A percentile compares a stretch with the other conserved stretches of the same genome.
Evolutionary conservation across 2,797 vertebrate species (phyloP).

Genomic region (Mormyrops attenuatus): DNA sequence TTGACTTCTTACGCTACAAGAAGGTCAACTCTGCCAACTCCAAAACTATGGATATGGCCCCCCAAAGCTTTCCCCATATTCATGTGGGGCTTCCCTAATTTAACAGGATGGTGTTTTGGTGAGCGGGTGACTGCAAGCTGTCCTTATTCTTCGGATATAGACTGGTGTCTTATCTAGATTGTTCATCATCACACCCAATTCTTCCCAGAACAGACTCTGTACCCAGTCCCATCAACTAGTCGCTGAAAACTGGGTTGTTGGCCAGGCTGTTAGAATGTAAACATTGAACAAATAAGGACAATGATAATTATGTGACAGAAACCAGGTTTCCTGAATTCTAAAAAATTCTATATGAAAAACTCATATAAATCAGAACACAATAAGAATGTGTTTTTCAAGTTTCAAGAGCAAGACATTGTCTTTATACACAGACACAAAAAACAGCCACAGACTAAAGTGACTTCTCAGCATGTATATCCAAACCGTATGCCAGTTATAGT

Average conservation of each 20-base stretch:
- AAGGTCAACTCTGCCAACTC: neutral
- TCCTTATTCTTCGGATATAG: neutral
- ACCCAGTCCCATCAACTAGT: neutral
- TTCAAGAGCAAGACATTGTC: neutral
- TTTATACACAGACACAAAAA: neutral
- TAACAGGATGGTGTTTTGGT: neutral
- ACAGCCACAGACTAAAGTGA: neutral
- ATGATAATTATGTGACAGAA: neutral
- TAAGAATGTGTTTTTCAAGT: neutral
- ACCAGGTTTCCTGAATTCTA: neutral
- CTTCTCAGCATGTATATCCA: neutral
- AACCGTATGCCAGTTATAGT: neutral
- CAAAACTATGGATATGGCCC: neutral
- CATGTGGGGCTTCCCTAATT: neutral
- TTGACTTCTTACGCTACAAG: neutral
- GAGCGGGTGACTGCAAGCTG: neutral
- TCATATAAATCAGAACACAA: neutral
- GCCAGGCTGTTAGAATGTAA: neutral
- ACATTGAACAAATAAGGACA: neutral
- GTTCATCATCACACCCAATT: neutral
- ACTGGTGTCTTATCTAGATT: neutral
- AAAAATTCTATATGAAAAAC: neutral
- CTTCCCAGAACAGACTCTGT: neutral
- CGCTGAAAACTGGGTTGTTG: neutral
- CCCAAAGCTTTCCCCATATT: neutral